phyloP scores from a whole-genome alignment of 2,113 vertebrate species.

The Bucco capensis region DNA sequence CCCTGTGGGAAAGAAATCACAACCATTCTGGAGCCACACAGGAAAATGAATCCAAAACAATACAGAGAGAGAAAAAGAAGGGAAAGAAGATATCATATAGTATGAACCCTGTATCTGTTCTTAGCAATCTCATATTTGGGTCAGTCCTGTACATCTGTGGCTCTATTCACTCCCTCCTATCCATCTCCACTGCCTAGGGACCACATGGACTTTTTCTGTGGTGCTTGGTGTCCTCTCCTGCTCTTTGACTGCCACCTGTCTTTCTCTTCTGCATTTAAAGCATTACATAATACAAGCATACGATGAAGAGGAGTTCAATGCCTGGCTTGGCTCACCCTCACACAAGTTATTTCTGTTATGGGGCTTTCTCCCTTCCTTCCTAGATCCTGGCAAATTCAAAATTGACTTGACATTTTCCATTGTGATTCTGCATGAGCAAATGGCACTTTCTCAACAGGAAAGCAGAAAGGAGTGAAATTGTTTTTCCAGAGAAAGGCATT shows the following conservation, averaged over 20 bases:
- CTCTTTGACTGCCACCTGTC: slow-evolving; percentile 32
- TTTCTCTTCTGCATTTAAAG: slow-evolving; percentile 15
- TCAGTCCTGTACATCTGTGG: background rate
- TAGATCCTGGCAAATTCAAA: slow-evolving; percentile 12
- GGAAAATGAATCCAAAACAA: background rate
- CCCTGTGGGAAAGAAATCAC: background rate
- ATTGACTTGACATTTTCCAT: slow-evolving; percentile 30
- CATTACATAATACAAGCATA: slow-evolving; percentile 48
- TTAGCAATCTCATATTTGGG: background rate
- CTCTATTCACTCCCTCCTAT: background rate
- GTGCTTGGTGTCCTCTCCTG: slow-evolving; percentile 21
- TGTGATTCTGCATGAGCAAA: background rate
- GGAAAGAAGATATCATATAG: background rate
- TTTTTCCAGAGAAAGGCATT: background rate
- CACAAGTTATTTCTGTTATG: slow-evolving; percentile 30
- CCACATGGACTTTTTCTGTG: background rate
- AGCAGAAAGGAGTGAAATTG: background rate
- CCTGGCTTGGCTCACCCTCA: slow-evolving; percentile 37
- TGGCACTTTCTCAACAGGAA: background rate
- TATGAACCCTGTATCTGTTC: background rate
- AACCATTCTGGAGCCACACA: background rate
- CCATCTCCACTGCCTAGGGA: background rate
- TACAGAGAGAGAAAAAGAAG: fast-evolving
- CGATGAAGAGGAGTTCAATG: slow-evolving; percentile 46
- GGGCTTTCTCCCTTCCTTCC: slow-evolving; percentile 20